Evolutionary conservation across 2,888 invertebrate genomes (phyloP), one percentile per base, ranked within the genome.

Genomic region (Holacanthella duospinosa): DNA sequence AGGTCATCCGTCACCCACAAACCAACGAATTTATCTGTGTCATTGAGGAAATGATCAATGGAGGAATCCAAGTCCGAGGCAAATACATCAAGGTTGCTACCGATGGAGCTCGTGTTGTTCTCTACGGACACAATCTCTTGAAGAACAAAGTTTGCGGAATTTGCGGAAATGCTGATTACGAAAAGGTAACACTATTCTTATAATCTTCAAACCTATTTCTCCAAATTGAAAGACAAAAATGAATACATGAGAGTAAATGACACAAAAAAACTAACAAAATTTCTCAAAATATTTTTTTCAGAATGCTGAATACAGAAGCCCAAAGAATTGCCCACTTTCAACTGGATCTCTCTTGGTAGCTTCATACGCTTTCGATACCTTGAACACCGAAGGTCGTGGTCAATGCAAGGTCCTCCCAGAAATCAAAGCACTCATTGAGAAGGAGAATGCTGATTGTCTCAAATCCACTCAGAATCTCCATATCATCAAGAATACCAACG

Each of bases 101-200:
- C 44, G 73, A 73, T 58, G 70, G 68, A 29, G 27, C 60, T n/a
- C 68, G 67, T 25, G 59, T 71, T 61, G 61, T 71, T 61, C 59
- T 73, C 60, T 70, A 62, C 59, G 64, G 48, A 29, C 55, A 64
- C 57, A 66, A 71, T 16, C 57, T 16, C 21, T 68, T 61, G 66
- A 63, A 68, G 6, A 73, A 73, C 68, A 59, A 64, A n/a, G 70
- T 71, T 63, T 68, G 71, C 54, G 73, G 73, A 24, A 62, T 73
- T 61, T 73, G 73, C 63, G 73, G 73, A 54, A 48, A 59, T 27
- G 19, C 21, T 24, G 59, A 59, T 43, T 19, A 43, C 19, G 59
- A 59, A 27, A 59, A 59, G 59, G 48, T 48, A 48, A 48, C 48
- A 21, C 4, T 48, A n/a, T 36, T 36, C 21, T 9, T 21, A n/a